Base-by-base conservation (phyloP, 2,797 vertebrate species). In the Xenops minutus region DNA sequence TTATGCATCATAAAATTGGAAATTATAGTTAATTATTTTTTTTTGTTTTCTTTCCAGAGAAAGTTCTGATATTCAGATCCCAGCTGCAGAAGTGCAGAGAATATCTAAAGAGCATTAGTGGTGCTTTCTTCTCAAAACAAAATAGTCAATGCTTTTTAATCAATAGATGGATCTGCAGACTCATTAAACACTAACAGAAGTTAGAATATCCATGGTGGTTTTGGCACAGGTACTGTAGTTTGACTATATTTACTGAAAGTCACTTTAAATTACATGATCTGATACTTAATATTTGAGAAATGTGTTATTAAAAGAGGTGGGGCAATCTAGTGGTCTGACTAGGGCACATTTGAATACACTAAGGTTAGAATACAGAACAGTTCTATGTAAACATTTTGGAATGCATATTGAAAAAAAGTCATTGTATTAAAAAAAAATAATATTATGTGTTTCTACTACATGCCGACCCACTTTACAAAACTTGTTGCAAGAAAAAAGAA, bases 221-320 rank as follows among this genome's bases (percentile, higher is more conserved):
- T 88, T 62, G 18, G 9, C 12, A 30, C 21, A 67, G 29, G 15
- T 49, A 41, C 4, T 34, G 4, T 24, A 62, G 37, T 88, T 93
- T 87, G 11, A 27, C 30, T n/a, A 7, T 7, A 46, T 61, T 89
- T 85, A 49, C 9, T 62, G 7, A 39, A 88, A 88, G 84, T 36
- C 12, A 23, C 30, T 26, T 14, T 21, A 68, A 86, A 34, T 68
- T 43, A 43, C 22, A 32, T 30, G 5, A 74, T 1, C 4, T 74
- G 8, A 36, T 39, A 20, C 26, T 58, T 73, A 76, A 56, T 69
- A 72, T 58, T 37, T 69, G 22, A 73, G 22, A 59, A 68, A 62
- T 0, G 0, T 30, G 2, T 12, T 71, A 54, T 32, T 12, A 32
- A 79, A 67, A 55, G 5, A 0, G 0, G 5, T 18, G 7, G 4